These are phyloP conservation scores for Heliconius hermathena DNA, from an alignment of 1,140 invertebrate species.

Conservation along the genomic window DNA sequence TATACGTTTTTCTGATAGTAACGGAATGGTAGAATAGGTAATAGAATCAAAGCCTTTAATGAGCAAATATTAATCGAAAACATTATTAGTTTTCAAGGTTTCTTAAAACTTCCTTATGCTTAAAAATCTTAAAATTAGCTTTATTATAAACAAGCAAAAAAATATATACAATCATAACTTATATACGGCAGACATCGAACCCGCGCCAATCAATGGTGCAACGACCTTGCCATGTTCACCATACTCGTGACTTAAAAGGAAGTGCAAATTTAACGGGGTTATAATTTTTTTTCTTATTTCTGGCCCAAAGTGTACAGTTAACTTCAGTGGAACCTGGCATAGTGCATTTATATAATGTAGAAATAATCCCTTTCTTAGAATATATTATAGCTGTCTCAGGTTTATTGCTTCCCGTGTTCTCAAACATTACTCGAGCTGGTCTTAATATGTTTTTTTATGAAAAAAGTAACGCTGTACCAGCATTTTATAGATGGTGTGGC, in stretches of 20 bases:
- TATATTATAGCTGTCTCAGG: conserved; percentile 6
- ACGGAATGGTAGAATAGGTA: too few relatives aligned
- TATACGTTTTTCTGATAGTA: too few relatives aligned
- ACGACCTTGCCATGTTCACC: conserved; percentile 56
- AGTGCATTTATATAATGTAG: background rate
- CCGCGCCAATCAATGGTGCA: conserved; percentile 50
- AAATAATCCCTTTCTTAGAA: conserved; percentile 1
- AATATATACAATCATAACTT: conserved; percentile 17
- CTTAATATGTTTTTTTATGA: background rate
- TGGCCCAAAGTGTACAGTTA: background rate
- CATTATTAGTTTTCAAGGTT: too few relatives aligned
- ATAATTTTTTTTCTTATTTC: conserved; percentile 19
- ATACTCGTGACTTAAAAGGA: conserved; percentile 44
- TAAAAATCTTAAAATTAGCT: background rate
- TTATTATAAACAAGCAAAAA: background rate
- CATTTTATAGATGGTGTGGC: background rate
- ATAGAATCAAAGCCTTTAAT: too few relatives aligned
- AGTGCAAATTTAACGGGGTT: conserved; percentile 27
- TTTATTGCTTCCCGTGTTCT: conserved; percentile 10
- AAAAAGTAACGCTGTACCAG: too few relatives aligned
- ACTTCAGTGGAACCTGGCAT: background rate
- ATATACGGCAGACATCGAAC: conserved; percentile 52
- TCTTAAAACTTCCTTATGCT: background rate
- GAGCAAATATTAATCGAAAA: too few relatives aligned
- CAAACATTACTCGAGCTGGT: background rate